Conservation (phyloP, 1,140 invertebrate genomes). For the Venustaconcha ellipsiformis region DNA sequence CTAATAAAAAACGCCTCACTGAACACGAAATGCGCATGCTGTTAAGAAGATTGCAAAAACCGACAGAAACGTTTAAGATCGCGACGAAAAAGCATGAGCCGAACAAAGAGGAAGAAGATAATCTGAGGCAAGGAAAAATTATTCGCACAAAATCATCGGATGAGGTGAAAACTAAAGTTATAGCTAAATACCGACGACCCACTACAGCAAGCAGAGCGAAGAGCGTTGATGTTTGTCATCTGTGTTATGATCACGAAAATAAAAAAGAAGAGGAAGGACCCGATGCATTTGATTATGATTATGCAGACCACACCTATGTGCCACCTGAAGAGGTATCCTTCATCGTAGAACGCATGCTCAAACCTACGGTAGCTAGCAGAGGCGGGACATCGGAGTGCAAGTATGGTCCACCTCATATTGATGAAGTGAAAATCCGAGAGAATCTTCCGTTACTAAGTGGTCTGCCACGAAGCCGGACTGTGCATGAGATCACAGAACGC, state of each 20-base stretch:
- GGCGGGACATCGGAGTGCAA: slow-evolving; percentile 25
- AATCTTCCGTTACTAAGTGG: slow-evolving; percentile 45
- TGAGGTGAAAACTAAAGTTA: slow-evolving; percentile 23
- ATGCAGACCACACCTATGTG: slow-evolving; percentile 28
- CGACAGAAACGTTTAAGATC: slow-evolving; percentile 11
- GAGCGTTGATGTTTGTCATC: slow-evolving; percentile 38
- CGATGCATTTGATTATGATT: slow-evolving; percentile 45
- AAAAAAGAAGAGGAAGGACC: slow-evolving; percentile 32
- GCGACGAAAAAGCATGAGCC: slow-evolving; percentile 13
- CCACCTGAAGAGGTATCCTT: slow-evolving; percentile 40
- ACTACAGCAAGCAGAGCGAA: slow-evolving; percentile 47
- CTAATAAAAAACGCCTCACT: slow-evolving; percentile 20
- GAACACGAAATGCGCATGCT: slow-evolving; percentile 40
- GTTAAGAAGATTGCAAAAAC: slow-evolving; percentile 36
- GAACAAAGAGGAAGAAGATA: slow-evolving; percentile 26
- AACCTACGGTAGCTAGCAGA: slow-evolving; percentile 31
- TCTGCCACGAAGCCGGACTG: slow-evolving; percentile 34
- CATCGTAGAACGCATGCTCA: slow-evolving; percentile 31
- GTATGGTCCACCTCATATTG: slow-evolving; percentile 36
- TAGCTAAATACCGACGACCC: slow-evolving; percentile 36
- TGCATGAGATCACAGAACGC: slow-evolving; percentile 36
- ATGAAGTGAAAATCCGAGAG: slow-evolving; percentile 43
- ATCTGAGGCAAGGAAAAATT: slow-evolving; percentile 43
- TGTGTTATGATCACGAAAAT: slow-evolving; percentile 46
- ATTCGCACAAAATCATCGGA: slow-evolving; percentile 31